Base-by-base conservation (phyloP, 2,888 invertebrate genomes). In the Thereva unica region DNA sequence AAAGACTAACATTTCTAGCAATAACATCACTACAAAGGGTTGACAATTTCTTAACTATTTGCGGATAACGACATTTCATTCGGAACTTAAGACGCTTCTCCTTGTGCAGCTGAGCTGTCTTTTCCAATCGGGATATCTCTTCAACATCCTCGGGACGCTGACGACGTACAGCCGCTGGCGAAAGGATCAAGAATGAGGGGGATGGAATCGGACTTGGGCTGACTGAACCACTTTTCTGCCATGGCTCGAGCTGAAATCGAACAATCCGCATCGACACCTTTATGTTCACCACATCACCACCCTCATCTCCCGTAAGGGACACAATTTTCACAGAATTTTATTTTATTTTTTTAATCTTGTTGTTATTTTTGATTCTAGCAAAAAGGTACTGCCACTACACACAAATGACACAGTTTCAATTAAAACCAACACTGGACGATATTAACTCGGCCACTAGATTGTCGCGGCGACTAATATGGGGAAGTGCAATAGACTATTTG, bases 1-100 rank as follows among this genome's bases (percentile, higher is more conserved):
- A 6, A 41, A 44, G 44, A 6, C 63, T 63, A 42, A 85, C 87
- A 82, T 86, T 83, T 72, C 81, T 76, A 47, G 85, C 82, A 53
- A 87, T 81, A 65, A 84, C 78, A 74, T 85, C 83, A 75, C 86
- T 78, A 75, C 87, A 86, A 42, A 87, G 73, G 53, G 82, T 82
- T 70, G 84, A 84, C 38, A 86, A 76, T 5, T 78, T 77, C 49
- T 81, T 79, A 49, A 85, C 81, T 38, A 78, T 73, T 67, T 77
- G 74, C n/a, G 81, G 80, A 68, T 84, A 81, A 72, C 84, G 81
- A 70, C 76, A 76, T 68, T 79, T 77, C 67, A 75, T 72, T 69
- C 68, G 65, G 38, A 42, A 66, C 2, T 65, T 69, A 41, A 65
- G 54, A 10, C 63, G 61, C 73, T 73, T 12, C 71, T 73, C 9